These are phyloP conservation scores for Mugil cephalus DNA, from an alignment of 2,113 vertebrate genomes.

Conservation along the genomic window DNA sequence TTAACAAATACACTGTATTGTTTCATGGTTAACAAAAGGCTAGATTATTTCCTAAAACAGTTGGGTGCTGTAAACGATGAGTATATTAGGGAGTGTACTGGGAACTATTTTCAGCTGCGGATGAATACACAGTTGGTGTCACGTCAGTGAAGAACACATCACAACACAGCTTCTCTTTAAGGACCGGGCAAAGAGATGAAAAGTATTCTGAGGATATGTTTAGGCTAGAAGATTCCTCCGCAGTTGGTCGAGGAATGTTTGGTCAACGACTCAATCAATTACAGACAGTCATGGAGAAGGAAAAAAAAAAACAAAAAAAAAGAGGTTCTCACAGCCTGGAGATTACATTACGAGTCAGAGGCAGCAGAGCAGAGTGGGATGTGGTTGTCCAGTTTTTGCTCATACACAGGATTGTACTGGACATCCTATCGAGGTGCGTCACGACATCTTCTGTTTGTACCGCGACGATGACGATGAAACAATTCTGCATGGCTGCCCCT, in stretches of 20 bases:
- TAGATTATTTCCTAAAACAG: neutral
- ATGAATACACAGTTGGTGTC: neutral
- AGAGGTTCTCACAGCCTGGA: slow-evolving; percentile 33
- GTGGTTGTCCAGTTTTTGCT: slow-evolving; percentile 40
- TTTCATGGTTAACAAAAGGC: neutral
- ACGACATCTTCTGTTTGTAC: slow-evolving; percentile 30
- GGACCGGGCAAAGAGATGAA: slow-evolving; percentile 8
- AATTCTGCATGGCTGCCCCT: slow-evolving; percentile 26
- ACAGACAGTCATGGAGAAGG: slow-evolving; percentile 13
- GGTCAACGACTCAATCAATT: slow-evolving; percentile 34
- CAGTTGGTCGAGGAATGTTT: slow-evolving; percentile 21
- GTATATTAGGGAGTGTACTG: neutral
- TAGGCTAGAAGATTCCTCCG: slow-evolving; percentile 8
- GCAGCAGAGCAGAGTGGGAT: slow-evolving; percentile 44
- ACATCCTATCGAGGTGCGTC: slow-evolving; percentile 42
- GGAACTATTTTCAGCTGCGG: neutral
- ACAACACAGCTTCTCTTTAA: slow-evolving; percentile 1
- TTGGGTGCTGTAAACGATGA: neutral
- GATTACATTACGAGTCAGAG: slow-evolving; percentile 50
- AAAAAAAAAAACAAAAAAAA: slow-evolving; percentile 6
- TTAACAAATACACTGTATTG: neutral
- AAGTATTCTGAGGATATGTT: slow-evolving; percentile 7
- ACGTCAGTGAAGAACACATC: neutral
- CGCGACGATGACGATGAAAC: slow-evolving; percentile 20
- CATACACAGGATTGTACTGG: slow-evolving; percentile 57